Percentiles rank a stretch among this genome's conserved stretches.
Evolutionary conservation across 92 coral and sea anemone genomes (phyloP).

Genomic region (Phymanthus crucifer): DNA sequence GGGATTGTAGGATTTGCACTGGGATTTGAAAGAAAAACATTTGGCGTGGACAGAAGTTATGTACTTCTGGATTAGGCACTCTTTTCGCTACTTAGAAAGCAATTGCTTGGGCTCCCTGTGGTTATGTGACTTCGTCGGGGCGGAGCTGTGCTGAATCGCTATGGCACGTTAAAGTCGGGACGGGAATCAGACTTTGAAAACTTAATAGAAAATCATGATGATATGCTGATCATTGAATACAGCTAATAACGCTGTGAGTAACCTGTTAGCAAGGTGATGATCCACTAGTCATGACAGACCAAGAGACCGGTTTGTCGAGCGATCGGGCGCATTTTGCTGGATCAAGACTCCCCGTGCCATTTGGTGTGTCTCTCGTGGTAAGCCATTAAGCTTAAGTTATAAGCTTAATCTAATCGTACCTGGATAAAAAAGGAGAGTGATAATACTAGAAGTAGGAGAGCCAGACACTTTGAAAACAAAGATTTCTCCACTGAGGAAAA

Average conservation of each 20-base stretch:
- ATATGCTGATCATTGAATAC: neutral
- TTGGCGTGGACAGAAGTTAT: too few species aligned
- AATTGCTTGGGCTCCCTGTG: too few species aligned
- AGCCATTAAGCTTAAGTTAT: neutral
- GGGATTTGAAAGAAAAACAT: too few species aligned
- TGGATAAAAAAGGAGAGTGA: neutral
- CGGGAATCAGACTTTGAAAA: too few species aligned
- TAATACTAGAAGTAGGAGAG: neutral
- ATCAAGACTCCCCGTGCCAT: constrained; percentile 46
- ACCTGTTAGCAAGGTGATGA: neutral
- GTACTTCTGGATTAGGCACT: too few species aligned
- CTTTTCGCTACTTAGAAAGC: too few species aligned
- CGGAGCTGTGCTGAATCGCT: too few species aligned
- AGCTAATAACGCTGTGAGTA: neutral
- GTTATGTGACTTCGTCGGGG: too few species aligned
- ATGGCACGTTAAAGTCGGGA: too few species aligned
- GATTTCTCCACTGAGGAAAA: too few species aligned
- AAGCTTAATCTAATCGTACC: neutral
- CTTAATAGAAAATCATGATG: neutral
- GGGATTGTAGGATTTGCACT: too few species aligned
- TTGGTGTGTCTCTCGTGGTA: constrained; percentile 66
- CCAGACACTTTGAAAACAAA: too few species aligned
- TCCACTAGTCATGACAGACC: neutral
- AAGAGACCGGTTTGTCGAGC: neutral
- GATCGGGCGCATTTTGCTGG: constrained; percentile 1